phyloP scores from a whole-genome alignment of 64 coral and sea anemone species.

The Montipora efflorescens region DNA sequence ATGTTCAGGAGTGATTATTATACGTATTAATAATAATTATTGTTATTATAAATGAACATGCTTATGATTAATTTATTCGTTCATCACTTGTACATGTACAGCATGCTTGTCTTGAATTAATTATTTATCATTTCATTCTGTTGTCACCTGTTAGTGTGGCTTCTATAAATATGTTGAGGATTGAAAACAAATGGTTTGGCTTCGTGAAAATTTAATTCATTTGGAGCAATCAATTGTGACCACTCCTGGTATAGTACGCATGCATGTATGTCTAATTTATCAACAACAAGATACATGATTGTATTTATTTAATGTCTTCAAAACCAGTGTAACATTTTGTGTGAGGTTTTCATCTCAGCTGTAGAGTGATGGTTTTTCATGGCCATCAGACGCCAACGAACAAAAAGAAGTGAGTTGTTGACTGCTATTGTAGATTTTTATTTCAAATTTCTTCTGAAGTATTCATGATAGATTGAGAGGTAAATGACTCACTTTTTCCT shows the following conservation, averaged over 20 bases:
- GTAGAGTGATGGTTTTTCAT: conserved; percentile 30
- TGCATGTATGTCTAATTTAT: neutral
- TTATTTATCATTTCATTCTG: conserved; percentile 28
- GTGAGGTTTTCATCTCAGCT: neutral
- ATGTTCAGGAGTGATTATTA: no score
- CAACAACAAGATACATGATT: neutral
- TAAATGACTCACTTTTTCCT: no score
- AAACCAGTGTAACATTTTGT: neutral
- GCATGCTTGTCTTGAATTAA: conserved; percentile 6
- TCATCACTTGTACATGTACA: neutral
- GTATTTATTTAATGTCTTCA: neutral
- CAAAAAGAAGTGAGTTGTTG: conserved; percentile 7
- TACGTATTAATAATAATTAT: neutral
- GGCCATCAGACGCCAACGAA: conserved; percentile 8
- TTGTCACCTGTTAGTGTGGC: conserved; percentile 22
- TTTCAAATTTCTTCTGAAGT: no score
- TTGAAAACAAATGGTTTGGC: conserved; percentile 25
- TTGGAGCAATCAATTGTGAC: neutral
- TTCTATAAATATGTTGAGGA: conserved; percentile 1
- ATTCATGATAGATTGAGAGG: no score
- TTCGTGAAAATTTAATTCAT: conserved; percentile 1
- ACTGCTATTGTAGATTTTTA: neutral
- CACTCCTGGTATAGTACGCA: neutral
- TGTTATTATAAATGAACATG: neutral
- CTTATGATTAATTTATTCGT: neutral